Conservation (phyloP, 2,113 vertebrate species). For the Silurus meridionalis region DNA sequence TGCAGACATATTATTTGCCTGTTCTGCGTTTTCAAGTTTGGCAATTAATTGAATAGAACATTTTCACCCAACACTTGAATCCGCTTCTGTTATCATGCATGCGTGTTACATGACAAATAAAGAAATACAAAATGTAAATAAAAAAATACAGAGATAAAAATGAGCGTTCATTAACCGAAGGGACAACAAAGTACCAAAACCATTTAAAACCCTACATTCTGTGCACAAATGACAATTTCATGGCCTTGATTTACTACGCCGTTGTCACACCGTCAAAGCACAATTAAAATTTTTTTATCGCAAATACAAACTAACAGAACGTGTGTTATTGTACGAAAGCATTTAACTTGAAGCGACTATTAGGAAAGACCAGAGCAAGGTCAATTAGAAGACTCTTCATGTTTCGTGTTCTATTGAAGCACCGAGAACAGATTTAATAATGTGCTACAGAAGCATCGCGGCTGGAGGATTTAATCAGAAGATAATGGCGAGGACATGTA, state of each 20-base stretch:
- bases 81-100: no score
- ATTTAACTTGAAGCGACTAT: not conserved
- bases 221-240: not conserved
- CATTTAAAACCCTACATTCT: not conserved
- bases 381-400: not conserved
- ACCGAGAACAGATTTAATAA: not conserved
- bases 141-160: not conserved
- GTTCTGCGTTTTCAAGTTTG: no score
- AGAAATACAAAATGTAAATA: not conserved
- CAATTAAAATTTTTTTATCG: not conserved
- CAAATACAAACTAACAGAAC: not conserved
- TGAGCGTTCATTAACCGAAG: no score
- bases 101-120: no score
- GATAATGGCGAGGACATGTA: not conserved
- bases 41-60: no score
- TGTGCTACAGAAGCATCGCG: not conserved
- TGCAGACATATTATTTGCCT: no score
- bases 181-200: no score
- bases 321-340: not conserved
- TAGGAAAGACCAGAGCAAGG: not conserved
- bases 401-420: not conserved
- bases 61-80: no score
- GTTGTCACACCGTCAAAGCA: not conserved
- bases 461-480: not conserved
- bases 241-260: not conserved